Conservation (phyloP, 92 coral and sea anemone genomes). For the Metridium senile region DNA sequence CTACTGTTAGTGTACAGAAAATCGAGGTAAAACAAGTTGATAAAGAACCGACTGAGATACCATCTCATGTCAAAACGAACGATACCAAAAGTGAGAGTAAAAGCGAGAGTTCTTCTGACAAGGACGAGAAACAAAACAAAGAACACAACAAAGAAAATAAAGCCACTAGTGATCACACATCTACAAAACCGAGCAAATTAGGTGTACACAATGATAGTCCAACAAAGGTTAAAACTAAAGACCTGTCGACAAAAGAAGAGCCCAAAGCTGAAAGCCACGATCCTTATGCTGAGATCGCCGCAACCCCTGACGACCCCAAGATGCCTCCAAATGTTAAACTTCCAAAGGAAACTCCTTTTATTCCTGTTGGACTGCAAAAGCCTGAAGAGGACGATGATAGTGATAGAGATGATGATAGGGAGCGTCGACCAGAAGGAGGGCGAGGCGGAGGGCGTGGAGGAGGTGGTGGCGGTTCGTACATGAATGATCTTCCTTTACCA, state of each 20-base stretch:
- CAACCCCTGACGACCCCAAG: constrained; percentile 89
- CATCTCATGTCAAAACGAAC: too few relatives aligned
- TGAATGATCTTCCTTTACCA: constrained; percentile 14
- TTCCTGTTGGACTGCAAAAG: constrained; percentile 40
- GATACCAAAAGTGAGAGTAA: neutral
- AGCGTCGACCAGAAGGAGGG: constrained; percentile 4
- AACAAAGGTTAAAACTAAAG: constrained; percentile 17
- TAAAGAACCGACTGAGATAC: constrained; percentile 2
- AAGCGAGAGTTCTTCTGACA: neutral
- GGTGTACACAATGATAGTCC: neutral
- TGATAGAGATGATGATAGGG: constrained; percentile 25
- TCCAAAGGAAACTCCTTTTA: constrained; percentile 31
- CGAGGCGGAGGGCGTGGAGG: constrained; percentile 6
- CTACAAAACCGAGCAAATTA: constrained; percentile 11
- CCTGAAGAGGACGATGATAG: constrained; percentile 13
- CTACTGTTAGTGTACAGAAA: constrained; percentile 1
- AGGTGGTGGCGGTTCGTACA: constrained; percentile 24
- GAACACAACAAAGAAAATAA: neutral
- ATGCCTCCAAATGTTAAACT: constrained; percentile 81
- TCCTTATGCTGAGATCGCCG: constrained; percentile 92
- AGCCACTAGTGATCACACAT: neutral
- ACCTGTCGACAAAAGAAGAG: neutral
- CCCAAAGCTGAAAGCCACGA: constrained; percentile 35
- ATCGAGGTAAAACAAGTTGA: constrained; percentile 4
- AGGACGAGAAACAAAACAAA: neutral